Base-by-base conservation (phyloP, 2,113 vertebrate species). In the Ariopsis seemanni region DNA sequence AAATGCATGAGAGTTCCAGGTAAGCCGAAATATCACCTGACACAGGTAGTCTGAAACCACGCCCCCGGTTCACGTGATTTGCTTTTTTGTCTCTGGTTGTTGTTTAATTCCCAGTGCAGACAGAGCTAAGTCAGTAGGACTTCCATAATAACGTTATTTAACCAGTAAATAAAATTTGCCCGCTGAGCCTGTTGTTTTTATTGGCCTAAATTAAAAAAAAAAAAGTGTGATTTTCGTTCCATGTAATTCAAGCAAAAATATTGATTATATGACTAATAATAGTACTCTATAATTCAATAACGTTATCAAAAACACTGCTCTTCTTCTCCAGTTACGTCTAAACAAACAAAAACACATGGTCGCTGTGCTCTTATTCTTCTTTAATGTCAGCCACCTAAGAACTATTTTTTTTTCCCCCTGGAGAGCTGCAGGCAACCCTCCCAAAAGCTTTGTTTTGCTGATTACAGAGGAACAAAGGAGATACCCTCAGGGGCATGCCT, bases 11-110 rank as follows among this genome's bases (percentile, higher is more conserved):
- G 27, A 48, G 81, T 84, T 17, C 30, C 88, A 72, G 85, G 90
- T 86, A 92, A 92, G 82, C 52, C 27, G 85, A 92, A 52, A 88
- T 80, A 88, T 82, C 85, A 89, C 85, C 85, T 93, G 92, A 91
- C 84, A 82, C 93, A 93, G 91, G 93, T 93, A 91, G 30, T 0
- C 17, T 62, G 50, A 92, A 75, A 86, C 92, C 92, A 90, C 93
- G 91, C 94, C 94, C 90, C 85, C 27, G 18, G 57, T 2, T 22
- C 82, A 88, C 30, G 82, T 88, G 82, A 79, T 14, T 48, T 18
- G 50, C 69, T 34, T 30, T 34, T 63, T 60, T 0, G 17, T 9
- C 25, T 62, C 62, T 10, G 9, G 11, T 27, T 17, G 7, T 18
- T 77, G 7, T 18, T 77, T 9, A 1, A 18, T 34, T n/a, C 18